Evolutionary conservation across 2,797 vertebrate genomes (phyloP), one percentile per base, ranked within the genome.

Genomic region (Malurus splendens): DNA sequence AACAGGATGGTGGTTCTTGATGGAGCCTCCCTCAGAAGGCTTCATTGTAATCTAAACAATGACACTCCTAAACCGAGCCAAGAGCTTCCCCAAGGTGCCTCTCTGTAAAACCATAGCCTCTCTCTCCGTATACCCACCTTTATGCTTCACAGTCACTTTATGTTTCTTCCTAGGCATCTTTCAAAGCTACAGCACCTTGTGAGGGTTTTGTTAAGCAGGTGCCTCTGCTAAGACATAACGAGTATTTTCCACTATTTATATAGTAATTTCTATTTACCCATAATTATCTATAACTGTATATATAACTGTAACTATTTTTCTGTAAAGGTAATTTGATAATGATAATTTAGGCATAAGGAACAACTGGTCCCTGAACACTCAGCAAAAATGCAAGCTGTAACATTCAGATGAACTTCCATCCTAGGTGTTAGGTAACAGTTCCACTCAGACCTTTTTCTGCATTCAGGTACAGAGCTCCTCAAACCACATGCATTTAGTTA

Each of bases 1-100:
- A 54, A 8, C 0, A 0, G 28, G n/a, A 60, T 0, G 1, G 25
- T 52, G 38, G 67, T 25, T 83, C 24, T 66, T 39, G 68, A 42
- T 4, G 1, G 14, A 32, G 24, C 39, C 28, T 77, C 7, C 28
- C 16, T 64, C 2, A 1, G 41, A 73, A 62, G 45, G 39, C 8
- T 50, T n/a, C 24, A 50, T 20, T n/a, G 59, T 39, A 50, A 55
- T 14, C 5, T 11, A 38, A 22, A 62, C 7, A 73, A 47, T 23
- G 32, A 64, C 28, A 44, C 6, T 11, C 12, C 22, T 51, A 39
- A 64, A 72, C 33, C 25, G 36, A 71, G 66, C 12, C 18, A 54
- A 65, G 44, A 55, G 39, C 47, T 79, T 54, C 45, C 70, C n/a
- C 28, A 45, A 56, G n/a, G 23, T 8, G 6, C 42, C 20, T 42